Conservation (phyloP, 2,888 invertebrate species). For the Serripes groenlandicus region DNA sequence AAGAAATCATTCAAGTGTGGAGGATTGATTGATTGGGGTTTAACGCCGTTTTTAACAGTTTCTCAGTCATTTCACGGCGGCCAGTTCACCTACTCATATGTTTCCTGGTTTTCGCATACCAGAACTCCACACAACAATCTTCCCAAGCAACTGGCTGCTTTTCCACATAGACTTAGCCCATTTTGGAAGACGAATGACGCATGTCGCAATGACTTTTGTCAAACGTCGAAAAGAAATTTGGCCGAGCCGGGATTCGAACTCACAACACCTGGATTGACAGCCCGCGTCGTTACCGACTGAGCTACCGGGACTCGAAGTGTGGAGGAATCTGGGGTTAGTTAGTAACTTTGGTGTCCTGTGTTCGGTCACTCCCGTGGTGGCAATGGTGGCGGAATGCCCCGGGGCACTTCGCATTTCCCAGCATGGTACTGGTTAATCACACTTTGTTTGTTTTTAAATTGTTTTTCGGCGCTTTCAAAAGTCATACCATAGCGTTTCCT, state of each 20-base stretch:
- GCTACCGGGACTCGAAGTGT: background rate
- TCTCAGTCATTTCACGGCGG: background rate
- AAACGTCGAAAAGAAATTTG: background rate
- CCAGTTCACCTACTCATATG: background rate
- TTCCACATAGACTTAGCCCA: background rate
- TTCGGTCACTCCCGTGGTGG: too few relatives aligned
- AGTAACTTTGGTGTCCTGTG: too few relatives aligned
- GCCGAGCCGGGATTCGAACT: background rate
- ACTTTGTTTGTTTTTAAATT: background rate
- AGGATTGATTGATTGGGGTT: background rate
- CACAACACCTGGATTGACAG: background rate
- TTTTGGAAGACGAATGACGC: background rate
- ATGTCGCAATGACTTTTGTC: background rate
- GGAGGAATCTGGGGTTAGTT: too few relatives aligned
- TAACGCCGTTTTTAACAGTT: background rate
- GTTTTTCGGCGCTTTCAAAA: background rate
- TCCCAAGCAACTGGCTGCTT: background rate
- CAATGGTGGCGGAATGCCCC: too few relatives aligned
- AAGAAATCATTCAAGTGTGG: too few relatives aligned
- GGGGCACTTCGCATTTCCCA: too few relatives aligned
- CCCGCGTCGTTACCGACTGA: background rate
- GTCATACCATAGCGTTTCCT: background rate
- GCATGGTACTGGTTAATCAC: too few relatives aligned
- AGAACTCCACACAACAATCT: background rate
- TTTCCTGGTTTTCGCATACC: background rate